Evolutionary conservation across 1,140 invertebrate genomes (phyloP).

Genomic region (Rhizoglyphus robini): DNA sequence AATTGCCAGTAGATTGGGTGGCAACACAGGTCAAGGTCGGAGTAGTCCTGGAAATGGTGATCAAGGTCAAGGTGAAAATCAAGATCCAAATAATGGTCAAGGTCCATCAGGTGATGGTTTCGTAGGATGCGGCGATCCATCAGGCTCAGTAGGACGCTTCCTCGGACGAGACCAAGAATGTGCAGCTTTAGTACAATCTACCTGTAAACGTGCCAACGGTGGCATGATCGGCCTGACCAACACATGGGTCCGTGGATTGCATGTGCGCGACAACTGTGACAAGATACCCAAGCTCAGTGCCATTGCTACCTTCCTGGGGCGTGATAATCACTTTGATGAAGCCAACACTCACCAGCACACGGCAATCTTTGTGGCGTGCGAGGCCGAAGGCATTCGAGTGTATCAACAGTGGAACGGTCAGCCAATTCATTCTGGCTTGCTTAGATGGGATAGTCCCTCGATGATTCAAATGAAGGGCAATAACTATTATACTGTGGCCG

Average conservation of each 20-base stretch:
- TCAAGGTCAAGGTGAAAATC: too few relatives aligned
- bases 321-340: slow-evolving; percentile 11
- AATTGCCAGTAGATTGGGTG: too few relatives aligned
- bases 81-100: too few relatives aligned
- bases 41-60: too few relatives aligned
- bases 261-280: slow-evolving; percentile 8
- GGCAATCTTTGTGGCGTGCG: slow-evolving; percentile 16
- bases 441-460: neutral
- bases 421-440: slow-evolving; percentile 3
- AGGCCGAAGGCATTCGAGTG: neutral
- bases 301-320: slow-evolving; percentile 16
- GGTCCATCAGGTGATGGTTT: too few relatives aligned
- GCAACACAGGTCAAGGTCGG: too few relatives aligned
- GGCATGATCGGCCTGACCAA: slow-evolving; percentile 10
- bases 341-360: slow-evolving; percentile 15
- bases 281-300: slow-evolving; percentile 12
- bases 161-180: slow-evolving; percentile 14
- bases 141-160: neutral
- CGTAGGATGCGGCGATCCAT: neutral
- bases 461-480: neutral
- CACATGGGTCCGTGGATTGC: slow-evolving; percentile 2
- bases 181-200: slow-evolving; percentile 15
- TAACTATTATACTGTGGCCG: slow-evolving; percentile 16
- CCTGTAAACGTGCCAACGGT: slow-evolving; percentile 8
- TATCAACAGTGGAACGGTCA: slow-evolving; percentile 16